Conservation (phyloP, 2,113 vertebrate genomes). For the Megaceryle torquata region DNA sequence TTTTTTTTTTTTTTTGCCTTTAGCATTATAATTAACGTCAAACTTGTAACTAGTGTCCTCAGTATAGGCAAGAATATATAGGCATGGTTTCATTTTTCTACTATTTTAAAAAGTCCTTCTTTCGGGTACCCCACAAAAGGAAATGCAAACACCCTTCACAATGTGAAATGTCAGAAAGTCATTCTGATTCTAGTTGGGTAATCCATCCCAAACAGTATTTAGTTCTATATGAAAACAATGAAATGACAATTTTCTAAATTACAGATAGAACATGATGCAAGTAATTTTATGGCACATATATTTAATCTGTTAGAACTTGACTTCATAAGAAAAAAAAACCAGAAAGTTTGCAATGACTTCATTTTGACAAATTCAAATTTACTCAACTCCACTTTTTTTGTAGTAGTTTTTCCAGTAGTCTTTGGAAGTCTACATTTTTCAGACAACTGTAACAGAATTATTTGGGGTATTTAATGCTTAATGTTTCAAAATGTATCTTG, state of each 20-base stretch:
- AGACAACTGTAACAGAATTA: not conserved
- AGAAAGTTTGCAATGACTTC: not conserved
- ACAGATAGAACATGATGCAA: not conserved
- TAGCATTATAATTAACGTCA: not conserved
- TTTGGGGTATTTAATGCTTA: not conserved
- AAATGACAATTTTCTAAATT: not conserved
- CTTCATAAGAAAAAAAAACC: not conserved
- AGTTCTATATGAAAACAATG: not conserved
- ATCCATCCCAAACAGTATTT: not conserved
- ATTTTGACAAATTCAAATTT: not conserved
- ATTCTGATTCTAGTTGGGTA: not conserved
- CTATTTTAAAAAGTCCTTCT: not conserved
- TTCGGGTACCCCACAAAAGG: not conserved
- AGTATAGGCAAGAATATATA: not conserved
- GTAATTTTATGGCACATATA: not conserved
- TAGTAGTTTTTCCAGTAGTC: no score
- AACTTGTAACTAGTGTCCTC: not conserved
- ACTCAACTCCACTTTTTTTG: not conserved
- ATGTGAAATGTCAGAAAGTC: not conserved
- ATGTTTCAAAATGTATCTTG: not conserved
- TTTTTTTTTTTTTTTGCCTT: not conserved
- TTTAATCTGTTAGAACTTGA: not conserved
- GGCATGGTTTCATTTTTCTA: not conserved
- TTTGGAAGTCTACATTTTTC: not conserved
- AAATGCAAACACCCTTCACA: not conserved